Base-by-base conservation (phyloP, 1,140 invertebrate species). In the Anthonomus grandis region DNA sequence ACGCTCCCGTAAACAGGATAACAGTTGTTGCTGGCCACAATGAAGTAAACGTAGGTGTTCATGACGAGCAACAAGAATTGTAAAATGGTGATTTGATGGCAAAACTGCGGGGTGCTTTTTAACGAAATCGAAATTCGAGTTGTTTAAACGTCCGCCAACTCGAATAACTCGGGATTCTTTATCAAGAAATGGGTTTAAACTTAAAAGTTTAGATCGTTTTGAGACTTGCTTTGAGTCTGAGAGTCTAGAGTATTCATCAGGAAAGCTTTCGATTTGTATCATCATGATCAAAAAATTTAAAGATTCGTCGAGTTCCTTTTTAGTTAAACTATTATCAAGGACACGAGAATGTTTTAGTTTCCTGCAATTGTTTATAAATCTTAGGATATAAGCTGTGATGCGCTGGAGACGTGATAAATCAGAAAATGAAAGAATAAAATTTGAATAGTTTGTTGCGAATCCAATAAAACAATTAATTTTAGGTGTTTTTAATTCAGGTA, bases 91-190 rank as follows among this genome's bases (percentile, higher is more conserved):
- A 31, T 57, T 60, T 9, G 21, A 13, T n/a, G 69, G 68, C 19
- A 76, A 37, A 2, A 74, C 15, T 13, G 71, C 65, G 3, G 69
- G 71, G 64, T 71, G 63, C 49, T 66, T 67, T 21, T 52, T 41
- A n/a, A 66, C 52, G 34, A 57, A 41, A 38, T 67, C 4, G n/a
- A 55, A 15, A 12, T 38, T 31, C 2, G 71, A 54, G 34, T 74
- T 49, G n/a, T 53, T 42, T 1, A 77, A 23, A 49, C 75, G 51
- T 17, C 75, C 72, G 3, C 75, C 75, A 2, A 77, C 74, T 15
- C 74, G 60, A 38, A 78, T 27, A n/a, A 75, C 27, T 4, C 18
- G 67, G n/a, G n/a, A 41, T 13, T 65, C 66, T 12, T 65, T 12
- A 45, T 76, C 74, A 5, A 76, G 2, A 55, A 75, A 74, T 0